Percentiles rank a stretch among this genome's conserved stretches.
phyloP scores from a whole-genome alignment of 37 sponge, comb jelly and placozoan genomes.

The Beroe ovata region DNA sequence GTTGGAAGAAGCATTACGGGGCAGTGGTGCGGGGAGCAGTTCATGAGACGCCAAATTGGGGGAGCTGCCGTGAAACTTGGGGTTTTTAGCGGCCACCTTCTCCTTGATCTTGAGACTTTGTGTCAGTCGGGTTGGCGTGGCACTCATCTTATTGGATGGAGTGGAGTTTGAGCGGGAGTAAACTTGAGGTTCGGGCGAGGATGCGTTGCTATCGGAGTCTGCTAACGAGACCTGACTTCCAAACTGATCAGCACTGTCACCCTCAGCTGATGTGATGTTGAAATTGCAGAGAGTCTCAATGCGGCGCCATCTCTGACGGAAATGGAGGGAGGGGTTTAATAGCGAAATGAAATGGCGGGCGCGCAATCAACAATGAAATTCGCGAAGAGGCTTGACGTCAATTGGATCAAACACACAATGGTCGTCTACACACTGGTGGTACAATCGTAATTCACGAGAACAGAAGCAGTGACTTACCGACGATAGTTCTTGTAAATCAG shows the following conservation, averaged over 20 bases:
- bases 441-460: no score
- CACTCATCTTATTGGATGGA: not conserved
- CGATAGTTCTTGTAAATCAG: slow-evolving; percentile 62
- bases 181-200: slow-evolving; percentile 13
- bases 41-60: not conserved
- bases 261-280: slow-evolving; percentile 36
- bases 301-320: slow-evolving; percentile 28
- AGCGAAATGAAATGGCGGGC: no score
- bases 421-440: no score
- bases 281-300: slow-evolving; percentile 57
- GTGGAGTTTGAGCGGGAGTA: slow-evolving; percentile 32
- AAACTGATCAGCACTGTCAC: not conserved
- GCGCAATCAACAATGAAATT: no score
- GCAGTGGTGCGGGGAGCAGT: not conserved
- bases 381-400: no score
- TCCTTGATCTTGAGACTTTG: slow-evolving; percentile 45
- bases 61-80: slow-evolving; percentile 11
- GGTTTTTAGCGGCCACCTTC: not conserved
- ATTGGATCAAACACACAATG: no score
- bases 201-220: not conserved
- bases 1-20: not conserved
- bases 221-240: slow-evolving; percentile 25
- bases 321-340: no score
- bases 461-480: no score
- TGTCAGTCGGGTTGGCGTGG: not conserved